These are phyloP conservation scores for Eublepharis macularius DNA, from an alignment of 2,113 vertebrate genomes.

Conservation along the genomic window DNA sequence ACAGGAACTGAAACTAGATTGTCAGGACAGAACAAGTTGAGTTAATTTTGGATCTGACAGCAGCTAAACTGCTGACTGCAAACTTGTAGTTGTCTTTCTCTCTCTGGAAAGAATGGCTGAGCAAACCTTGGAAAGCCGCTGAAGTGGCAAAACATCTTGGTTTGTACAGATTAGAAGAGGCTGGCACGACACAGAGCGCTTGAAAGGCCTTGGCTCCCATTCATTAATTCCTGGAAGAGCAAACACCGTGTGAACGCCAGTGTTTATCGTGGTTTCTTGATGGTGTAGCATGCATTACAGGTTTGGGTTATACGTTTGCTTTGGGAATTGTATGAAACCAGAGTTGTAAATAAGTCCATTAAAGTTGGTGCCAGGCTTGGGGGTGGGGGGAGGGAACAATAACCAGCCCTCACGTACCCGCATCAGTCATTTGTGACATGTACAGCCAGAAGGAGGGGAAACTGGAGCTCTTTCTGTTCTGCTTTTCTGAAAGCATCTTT, in stretches of 20 bases:
- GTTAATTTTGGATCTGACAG: neutral
- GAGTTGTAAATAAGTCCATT: neutral
- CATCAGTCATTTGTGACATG: no score
- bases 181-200: neutral
- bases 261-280: neutral
- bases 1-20: neutral
- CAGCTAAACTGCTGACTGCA: neutral
- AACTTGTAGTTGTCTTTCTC: no score
- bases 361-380: neutral
- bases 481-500: neutral
- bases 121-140: neutral
- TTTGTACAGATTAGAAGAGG: neutral
- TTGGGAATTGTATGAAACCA: neutral
- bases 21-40: neutral
- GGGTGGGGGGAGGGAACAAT: no score
- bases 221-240: neutral
- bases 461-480: no score
- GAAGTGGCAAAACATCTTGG: neutral
- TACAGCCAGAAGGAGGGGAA: no score
- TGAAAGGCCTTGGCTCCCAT: neutral
- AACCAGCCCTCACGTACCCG: no score
- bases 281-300: neutral
- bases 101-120: neutral
- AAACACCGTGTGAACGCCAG: neutral
- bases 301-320: neutral